Percentiles rank a stretch among this genome's conserved stretches.
These are phyloP conservation scores for Ceyx melanurus DNA, from an alignment of 2,113 vertebrate species.

Conservation along the genomic window DNA sequence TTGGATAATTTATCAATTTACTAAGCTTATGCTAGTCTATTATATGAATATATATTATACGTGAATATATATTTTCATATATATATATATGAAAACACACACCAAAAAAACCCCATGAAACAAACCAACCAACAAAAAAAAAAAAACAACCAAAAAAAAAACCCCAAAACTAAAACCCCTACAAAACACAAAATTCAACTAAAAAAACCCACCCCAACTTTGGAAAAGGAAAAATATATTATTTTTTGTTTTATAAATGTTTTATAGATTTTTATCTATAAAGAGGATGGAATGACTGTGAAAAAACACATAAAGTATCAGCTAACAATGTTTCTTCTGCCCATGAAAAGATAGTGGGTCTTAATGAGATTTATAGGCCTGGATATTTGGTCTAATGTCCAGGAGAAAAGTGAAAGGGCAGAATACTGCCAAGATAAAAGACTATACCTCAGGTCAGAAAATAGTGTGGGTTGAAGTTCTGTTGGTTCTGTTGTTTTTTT, in stretches of 20 bases:
- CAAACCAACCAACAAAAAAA: neutral
- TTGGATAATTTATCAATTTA: neutral
- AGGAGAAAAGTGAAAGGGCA: conserved; percentile 3
- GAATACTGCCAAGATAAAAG: neutral
- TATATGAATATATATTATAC: neutral
- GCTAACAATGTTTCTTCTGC: neutral
- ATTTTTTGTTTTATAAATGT: neutral
- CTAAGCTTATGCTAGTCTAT: neutral
- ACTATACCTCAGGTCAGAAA: neutral
- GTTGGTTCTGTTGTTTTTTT: neutral
- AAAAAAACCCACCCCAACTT: no score
- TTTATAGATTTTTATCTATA: neutral
- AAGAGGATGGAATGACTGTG: neutral
- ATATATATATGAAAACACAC: no score
- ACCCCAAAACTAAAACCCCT: no score
- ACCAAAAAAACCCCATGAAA: neutral
- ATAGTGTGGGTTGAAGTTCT: neutral
- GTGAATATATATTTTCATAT: no score
- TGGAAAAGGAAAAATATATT: neutral
- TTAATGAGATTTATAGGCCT: neutral
- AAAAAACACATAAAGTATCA: neutral
- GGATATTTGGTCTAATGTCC: neutral
- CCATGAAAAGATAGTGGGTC: neutral
- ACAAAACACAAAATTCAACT: no score
- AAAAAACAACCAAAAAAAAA: neutral